phyloP scores from a whole-genome alignment of 2,797 vertebrate genomes.

The Acanthornis magna region DNA sequence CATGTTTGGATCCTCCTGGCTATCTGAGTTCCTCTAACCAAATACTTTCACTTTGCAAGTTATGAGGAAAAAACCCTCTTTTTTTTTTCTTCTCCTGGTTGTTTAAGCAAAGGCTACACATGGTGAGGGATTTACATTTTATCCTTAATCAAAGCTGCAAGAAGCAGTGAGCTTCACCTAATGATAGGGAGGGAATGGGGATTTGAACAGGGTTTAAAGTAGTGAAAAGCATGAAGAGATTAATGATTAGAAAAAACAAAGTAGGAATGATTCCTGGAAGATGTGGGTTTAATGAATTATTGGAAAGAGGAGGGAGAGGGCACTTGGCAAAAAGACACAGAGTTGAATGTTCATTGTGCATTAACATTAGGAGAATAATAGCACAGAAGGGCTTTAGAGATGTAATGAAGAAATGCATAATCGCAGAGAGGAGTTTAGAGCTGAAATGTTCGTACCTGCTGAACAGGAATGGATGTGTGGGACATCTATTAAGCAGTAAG shows the following conservation, averaged over 20 bases:
- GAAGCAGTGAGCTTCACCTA: neutral
- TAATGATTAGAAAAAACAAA: neutral
- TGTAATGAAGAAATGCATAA: neutral
- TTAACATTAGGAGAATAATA: slow-evolving; percentile 12
- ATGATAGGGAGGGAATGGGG: neutral
- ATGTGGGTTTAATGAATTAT: slow-evolving; percentile 4
- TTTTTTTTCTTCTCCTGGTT: neutral
- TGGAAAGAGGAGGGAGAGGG: neutral
- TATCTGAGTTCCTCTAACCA: neutral
- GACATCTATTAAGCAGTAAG: neutral
- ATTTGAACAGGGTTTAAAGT: neutral
- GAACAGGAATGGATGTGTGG: neutral
- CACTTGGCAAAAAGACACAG: neutral
- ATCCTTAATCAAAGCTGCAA: neutral
- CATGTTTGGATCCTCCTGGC: neutral
- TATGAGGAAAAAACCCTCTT: neutral
- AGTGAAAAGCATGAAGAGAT: neutral
- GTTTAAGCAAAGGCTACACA: neutral
- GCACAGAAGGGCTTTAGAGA: neutral
- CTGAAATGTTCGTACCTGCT: neutral
- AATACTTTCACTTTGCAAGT: neutral
- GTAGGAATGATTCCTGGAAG: slow-evolving; percentile 41
- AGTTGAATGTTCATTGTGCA: neutral
- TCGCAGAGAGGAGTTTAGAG: neutral
- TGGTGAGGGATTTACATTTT: neutral